Base-by-base conservation (phyloP, 2,888 invertebrate species). In the Poecilobothrus nobilitatus region DNA sequence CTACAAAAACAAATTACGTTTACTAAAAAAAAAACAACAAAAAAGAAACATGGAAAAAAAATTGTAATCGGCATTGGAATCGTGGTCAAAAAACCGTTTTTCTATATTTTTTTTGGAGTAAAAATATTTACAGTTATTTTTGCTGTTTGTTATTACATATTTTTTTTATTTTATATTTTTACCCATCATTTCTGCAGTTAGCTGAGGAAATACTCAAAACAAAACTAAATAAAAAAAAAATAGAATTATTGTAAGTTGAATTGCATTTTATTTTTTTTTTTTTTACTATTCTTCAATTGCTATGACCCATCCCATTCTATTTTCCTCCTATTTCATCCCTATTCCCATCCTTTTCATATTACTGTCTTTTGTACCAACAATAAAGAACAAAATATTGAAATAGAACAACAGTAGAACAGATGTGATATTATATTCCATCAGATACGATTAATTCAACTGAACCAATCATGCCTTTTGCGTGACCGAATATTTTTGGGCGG, bases 381-480 rank as follows among this genome's bases (percentile, higher is more conserved):
- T 12, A 18, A 53, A 53, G 18, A 53, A 53, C 53, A 4, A 18
- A 15, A 53, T n/a, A 12, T 12, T 12, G 6, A 53, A 53, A 53
- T 15, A 15, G 53, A 53, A 53, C 9, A 53, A 53, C 4, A 53
- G 15, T 18, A n/a, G 53, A 53, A 53, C 18, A 53, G 53, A 53
- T 53, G 53, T n/a, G 12, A 53, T 53, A 4, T 53, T 53, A 53
- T 41, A 15, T 15, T 15, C 53, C 53, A 53, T 53, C 53, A 53
- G 53, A 53, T 53, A 15, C 53, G 18, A 53, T 53, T 53, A 53
- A 53, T 53, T 53, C n/a, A 4, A 53, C 53, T 53, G 53, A 53
- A 53, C 53, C 53, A 53, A 53, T 53, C 53, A 53, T 53, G 53
- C 53, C 18, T 53, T 53, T 53, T 53, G 53, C 53, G 53, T 53